phyloP scores from a whole-genome alignment of 2,888 invertebrate genomes.

The Euzophera pinguis region DNA sequence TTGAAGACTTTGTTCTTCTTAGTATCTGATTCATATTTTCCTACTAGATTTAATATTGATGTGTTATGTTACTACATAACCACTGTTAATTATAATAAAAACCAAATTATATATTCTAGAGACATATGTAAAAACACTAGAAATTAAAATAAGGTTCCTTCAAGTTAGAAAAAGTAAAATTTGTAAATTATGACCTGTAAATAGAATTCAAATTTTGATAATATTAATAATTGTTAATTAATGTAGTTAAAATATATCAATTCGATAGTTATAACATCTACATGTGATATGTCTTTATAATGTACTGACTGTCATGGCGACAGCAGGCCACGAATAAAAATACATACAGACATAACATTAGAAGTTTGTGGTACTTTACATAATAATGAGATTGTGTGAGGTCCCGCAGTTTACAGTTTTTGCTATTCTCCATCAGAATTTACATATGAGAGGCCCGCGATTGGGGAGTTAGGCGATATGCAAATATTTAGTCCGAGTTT shows the following conservation, averaged over 20 bases:
- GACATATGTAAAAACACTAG: conserved; percentile 75
- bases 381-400: conserved; percentile 68
- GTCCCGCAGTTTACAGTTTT: conserved; percentile 68
- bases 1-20: conserved; percentile 77
- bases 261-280: conserved; percentile 71
- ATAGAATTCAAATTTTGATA: conserved; percentile 26
- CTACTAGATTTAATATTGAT: conserved; percentile 75
- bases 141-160: conserved; percentile 78
- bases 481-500: conserved; percentile 74
- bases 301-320: background rate
- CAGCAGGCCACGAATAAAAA: conserved; percentile 47
- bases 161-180: conserved; percentile 68
- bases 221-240: too few species aligned
- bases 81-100: conserved; percentile 76
- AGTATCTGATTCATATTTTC: conserved; percentile 72
- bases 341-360: conserved; percentile 75
- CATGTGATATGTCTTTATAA: conserved; percentile 72
- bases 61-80: too few species aligned
- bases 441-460: conserved; percentile 66
- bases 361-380: conserved; percentile 60
- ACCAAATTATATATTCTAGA: conserved; percentile 80
- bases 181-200: conserved; percentile 68
- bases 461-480: conserved; percentile 77
- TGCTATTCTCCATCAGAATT: conserved; percentile 62
- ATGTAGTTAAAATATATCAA: conserved; percentile 37